A percentile compares a stretch with the other conserved stretches of the same genome.
These are phyloP conservation scores for Furnarius figulus DNA, from an alignment of 2,113 vertebrate genomes.

Conservation along the genomic window DNA sequence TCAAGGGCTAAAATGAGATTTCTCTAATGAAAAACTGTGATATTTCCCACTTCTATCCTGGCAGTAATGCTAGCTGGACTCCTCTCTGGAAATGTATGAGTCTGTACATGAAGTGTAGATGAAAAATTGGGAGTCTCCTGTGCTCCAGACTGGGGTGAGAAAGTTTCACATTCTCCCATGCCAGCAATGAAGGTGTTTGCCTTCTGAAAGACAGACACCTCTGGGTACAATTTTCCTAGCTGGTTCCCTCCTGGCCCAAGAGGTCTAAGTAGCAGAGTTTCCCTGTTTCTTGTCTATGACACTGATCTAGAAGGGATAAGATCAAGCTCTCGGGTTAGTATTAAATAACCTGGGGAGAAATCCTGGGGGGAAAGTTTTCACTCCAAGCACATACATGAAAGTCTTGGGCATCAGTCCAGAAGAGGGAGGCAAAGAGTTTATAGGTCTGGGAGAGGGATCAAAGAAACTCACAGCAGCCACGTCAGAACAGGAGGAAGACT, in stretches of 20 bases:
- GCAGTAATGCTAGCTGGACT: not conserved
- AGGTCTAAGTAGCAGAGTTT: not conserved
- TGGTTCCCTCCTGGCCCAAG: not conserved
- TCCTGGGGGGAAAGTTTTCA: not conserved
- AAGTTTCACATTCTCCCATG: not conserved
- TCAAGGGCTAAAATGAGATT: not conserved
- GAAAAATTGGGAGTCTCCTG: not conserved
- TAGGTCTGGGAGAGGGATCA: not conserved
- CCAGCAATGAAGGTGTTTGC: not conserved
- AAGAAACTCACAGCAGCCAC: constrained; percentile 2
- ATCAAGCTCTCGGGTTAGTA: not conserved
- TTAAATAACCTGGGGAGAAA: not conserved
- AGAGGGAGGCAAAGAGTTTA: not conserved
- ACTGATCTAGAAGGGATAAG: not conserved
- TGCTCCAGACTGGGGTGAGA: not conserved
- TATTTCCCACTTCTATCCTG: not conserved
- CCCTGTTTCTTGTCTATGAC: not conserved
- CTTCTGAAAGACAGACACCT: not conserved
- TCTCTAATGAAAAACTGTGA: not conserved
- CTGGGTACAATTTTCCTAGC: not conserved
- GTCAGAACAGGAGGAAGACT: not conserved
- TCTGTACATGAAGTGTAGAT: not conserved
- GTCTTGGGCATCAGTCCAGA: not conserved
- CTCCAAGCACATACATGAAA: not conserved
- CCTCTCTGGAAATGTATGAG: not conserved